Evolutionary conservation across 2,888 invertebrate genomes (phyloP), one percentile per base, ranked within the genome.

Genomic region (Griposia aprilina): DNA sequence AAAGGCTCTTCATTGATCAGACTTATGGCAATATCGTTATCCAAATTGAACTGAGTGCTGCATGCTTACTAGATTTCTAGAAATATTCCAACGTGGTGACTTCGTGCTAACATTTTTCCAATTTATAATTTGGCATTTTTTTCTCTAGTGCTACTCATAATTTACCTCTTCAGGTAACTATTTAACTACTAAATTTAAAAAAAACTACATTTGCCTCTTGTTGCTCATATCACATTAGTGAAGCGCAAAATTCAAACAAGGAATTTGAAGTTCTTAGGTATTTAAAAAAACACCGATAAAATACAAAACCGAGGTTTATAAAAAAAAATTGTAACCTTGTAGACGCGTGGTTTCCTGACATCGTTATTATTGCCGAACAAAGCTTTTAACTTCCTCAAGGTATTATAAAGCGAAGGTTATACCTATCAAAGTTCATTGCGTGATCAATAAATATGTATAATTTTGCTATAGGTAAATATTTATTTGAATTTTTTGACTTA

Each of bases 391-490:
- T 88, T 88, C 81, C 84, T 84, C 68, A 63, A 78, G 71, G 62
- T 50, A 60, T 70, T 77, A 48, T 74, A 80, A 67, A 80, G 15
- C 36, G 67, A 81, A 87, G 83, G 85, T 71, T 78, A 66, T 63
- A n/a, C n/a, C n/a, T n/a, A 76, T 74, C 83, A 86, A 85, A 83
- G 73, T 85, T 81, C 81, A 78, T 75, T 76, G 72, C 89, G 87
- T 88, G 85, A 87, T 77, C 60, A 75, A 85, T 77, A 76, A 69
- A 78, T 36, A 63, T n/a, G 11, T 45, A 75, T 26, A 15, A 23
- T 50, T 62, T 63, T 55, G 48, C 36, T 23, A 26, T 30, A 11
- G 6, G 23, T 23, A 23, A 55, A 41, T n/a, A 0, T n/a, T 60
- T 62, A 48, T 20, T 77, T 62, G 15, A 7, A 55, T 11, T n/a